phyloP scores from a whole-genome alignment of 2,113 vertebrate species.

The Elanus axillaris region DNA sequence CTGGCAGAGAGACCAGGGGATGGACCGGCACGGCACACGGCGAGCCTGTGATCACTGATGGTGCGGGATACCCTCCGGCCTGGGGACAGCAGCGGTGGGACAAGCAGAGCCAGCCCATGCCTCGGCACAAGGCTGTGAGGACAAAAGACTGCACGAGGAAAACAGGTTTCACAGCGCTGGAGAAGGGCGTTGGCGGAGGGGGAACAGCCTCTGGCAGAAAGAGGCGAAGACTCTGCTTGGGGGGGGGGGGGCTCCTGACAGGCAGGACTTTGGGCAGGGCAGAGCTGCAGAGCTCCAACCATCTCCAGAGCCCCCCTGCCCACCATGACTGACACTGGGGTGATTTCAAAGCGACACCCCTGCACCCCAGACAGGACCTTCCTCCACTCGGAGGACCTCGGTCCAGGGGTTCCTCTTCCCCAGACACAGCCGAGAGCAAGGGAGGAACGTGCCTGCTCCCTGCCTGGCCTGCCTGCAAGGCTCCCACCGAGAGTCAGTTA shows the following conservation, averaged over 20 bases:
- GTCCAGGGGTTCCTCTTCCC: neutral
- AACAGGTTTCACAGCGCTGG: neutral
- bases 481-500: neutral
- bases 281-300: neutral
- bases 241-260: neutral
- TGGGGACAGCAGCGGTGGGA: neutral
- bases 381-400: no score
- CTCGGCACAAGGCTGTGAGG: neutral
- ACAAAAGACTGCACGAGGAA: conserved; percentile 14
- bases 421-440: neutral
- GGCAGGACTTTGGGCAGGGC: neutral
- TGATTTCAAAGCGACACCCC: neutral
- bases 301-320: neutral
- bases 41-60: neutral
- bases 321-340: neutral
- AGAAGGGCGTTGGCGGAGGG: neutral
- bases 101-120: neutral
- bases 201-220: neutral
- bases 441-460: neutral
- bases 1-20: neutral
- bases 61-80: neutral
- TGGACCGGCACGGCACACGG: rapidly evolving
- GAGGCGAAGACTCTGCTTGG: neutral
- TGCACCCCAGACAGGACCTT: neutral
- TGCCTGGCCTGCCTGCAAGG: neutral